Evolutionary conservation across 92 coral and sea anemone species (phyloP).

Genomic region (Desmophyllum pertusum): DNA sequence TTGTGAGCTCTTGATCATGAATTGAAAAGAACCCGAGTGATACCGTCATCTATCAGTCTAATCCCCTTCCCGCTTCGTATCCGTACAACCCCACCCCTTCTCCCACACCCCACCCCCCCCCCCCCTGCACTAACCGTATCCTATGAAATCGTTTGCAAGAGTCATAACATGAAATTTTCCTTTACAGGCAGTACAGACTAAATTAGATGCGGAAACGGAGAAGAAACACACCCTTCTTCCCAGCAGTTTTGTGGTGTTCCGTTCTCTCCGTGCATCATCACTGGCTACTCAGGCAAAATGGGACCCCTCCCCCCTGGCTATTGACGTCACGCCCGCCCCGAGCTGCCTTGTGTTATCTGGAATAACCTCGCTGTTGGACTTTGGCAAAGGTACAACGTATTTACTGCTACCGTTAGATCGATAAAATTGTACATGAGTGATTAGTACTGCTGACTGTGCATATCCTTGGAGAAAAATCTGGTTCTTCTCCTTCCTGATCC

Average conservation of each 20-base stretch:
- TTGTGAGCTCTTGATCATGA: too few relatives aligned
- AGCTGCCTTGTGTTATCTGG: slow-evolving; percentile 80
- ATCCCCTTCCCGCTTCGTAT: too few relatives aligned
- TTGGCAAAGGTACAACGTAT: slow-evolving; percentile 59
- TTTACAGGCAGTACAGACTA: slow-evolving; percentile 59
- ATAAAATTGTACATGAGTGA: neutral
- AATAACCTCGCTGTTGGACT: slow-evolving; percentile 67
- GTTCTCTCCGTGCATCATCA: slow-evolving; percentile 71
- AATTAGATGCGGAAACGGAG: slow-evolving; percentile 72
- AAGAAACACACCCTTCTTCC: slow-evolving; percentile 56
- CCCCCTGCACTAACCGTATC: neutral
- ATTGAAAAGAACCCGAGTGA: too few relatives aligned
- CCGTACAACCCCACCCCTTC: neutral
- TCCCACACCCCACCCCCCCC: neutral
- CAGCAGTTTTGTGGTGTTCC: slow-evolving; percentile 84
- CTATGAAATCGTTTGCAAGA: neutral
- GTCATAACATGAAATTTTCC: too few relatives aligned
- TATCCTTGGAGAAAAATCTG: neutral
- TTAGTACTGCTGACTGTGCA: neutral
- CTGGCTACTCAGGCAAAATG: slow-evolving; percentile 81
- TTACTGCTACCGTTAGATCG: neutral
- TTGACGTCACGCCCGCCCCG: slow-evolving; percentile 86
- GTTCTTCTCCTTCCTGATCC: neutral
- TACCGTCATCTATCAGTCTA: too few relatives aligned
- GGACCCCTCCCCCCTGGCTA: slow-evolving; percentile 72